Evolutionary conservation across 2,888 invertebrate species (phyloP).

Genomic region (Charanyca ferruginea): DNA sequence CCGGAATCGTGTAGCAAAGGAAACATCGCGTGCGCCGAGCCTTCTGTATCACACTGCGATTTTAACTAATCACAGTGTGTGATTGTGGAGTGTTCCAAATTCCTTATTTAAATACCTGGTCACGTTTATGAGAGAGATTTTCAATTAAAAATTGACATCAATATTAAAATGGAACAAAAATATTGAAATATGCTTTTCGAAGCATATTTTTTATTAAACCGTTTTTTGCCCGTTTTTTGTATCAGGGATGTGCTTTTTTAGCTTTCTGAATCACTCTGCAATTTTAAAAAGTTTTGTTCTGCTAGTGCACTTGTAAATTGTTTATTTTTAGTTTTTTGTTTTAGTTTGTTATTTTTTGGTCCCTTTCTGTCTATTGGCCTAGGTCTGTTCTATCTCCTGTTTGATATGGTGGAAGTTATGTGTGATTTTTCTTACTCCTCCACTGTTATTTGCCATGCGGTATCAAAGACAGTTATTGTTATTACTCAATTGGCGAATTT

Average conservation of each 20-base stretch:
- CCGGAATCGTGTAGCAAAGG: slow-evolving; percentile 26
- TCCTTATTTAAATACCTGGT: slow-evolving; percentile 35
- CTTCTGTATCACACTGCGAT: slow-evolving; percentile 42
- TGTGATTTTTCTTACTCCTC: too few species aligned
- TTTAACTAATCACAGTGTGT: slow-evolving; percentile 29
- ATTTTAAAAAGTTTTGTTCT: not conserved
- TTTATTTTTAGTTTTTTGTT: too few species aligned
- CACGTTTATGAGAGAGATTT: slow-evolving; percentile 25
- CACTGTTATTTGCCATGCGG: too few species aligned
- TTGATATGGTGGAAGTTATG: too few species aligned
- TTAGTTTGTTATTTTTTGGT: too few species aligned
- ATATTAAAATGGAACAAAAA: slow-evolving; percentile 22
- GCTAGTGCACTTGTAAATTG: not conserved
- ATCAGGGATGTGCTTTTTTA: not conserved
- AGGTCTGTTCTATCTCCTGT: too few species aligned
- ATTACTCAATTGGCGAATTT: too few species aligned
- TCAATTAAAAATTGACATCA: slow-evolving; percentile 35
- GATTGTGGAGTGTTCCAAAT: slow-evolving; percentile 35
- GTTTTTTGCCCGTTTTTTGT: slow-evolving; percentile 1
- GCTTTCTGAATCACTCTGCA: not conserved
- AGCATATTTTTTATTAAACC: slow-evolving; percentile 7
- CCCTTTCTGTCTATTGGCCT: too few species aligned
- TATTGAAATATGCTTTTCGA: slow-evolving; percentile 17
- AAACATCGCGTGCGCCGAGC: slow-evolving; percentile 54
- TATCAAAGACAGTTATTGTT: too few species aligned